These are phyloP conservation scores for Leucophenga maculata DNA, from an alignment of 2,888 invertebrate genomes.

Conservation along the genomic window DNA sequence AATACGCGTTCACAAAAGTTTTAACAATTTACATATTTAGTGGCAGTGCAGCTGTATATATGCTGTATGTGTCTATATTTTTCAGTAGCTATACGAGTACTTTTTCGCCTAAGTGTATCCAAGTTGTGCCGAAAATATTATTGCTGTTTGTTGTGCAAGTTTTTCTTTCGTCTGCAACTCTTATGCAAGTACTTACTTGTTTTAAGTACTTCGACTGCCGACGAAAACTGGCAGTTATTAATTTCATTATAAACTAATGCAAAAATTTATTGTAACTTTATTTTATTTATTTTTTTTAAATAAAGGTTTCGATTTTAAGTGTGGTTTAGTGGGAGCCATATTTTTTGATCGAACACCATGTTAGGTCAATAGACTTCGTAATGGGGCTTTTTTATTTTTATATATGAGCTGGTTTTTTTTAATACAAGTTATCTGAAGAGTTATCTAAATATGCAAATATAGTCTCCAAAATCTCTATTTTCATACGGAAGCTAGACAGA, in stretches of 20 bases:
- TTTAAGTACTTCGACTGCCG: not conserved
- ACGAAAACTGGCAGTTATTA: not conserved
- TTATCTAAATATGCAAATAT: too few species aligned
- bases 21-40: conserved; percentile 18
- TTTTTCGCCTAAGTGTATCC: not conserved
- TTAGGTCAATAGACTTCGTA: too few species aligned
- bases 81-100: not conserved
- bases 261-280: not conserved
- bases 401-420: too few species aligned
- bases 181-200: conserved; percentile 6
- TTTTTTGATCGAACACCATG: too few species aligned
- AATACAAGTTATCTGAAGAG: too few species aligned
- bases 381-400: too few species aligned
- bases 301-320: too few species aligned
- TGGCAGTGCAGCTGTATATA: not conserved
- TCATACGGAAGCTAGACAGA: too few species aligned
- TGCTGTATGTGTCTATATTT: not conserved
- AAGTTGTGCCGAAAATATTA: conserved; percentile 13
- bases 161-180: conserved; percentile 11
- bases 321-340: too few species aligned
- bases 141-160: conserved; percentile 8
- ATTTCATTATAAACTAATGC: not conserved
- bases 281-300: too few species aligned
- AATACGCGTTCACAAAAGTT: conserved; percentile 6
- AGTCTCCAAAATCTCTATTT: too few species aligned